Conservation (phyloP, 2,888 invertebrate species). For the Trachelus iudaicus region DNA sequence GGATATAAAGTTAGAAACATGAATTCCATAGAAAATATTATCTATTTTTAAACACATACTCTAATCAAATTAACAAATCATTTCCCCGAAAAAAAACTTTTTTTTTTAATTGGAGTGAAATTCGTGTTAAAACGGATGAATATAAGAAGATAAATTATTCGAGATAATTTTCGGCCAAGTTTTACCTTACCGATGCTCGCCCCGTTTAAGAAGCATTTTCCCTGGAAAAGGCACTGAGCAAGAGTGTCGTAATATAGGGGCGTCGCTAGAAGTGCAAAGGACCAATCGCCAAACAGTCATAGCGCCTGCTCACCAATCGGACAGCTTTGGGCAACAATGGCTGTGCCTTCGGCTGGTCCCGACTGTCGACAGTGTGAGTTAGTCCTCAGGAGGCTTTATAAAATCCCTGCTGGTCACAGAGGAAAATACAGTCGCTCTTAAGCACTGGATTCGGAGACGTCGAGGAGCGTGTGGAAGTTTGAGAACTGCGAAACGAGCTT, state of each 20-base stretch:
- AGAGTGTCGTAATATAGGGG: background rate
- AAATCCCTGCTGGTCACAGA: background rate
- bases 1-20: background rate
- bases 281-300: background rate
- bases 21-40: background rate
- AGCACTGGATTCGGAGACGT: background rate
- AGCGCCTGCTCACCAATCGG: background rate
- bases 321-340: background rate
- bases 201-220: background rate
- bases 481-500: background rate
- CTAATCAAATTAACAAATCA: background rate
- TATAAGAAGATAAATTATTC: background rate
- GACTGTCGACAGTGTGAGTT: background rate
- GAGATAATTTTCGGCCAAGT: background rate
- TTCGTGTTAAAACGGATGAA: background rate
- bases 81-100: background rate
- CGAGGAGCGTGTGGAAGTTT: background rate
- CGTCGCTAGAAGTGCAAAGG: background rate
- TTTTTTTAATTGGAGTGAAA: background rate
- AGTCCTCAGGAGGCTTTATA: background rate
- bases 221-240: background rate
- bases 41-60: no score
- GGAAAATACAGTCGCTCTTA: background rate
- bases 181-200: background rate
- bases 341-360: background rate